Evolutionary conservation across 1,140 invertebrate species (phyloP), one percentile per base, ranked within the genome.

Genomic region (Lasioglossum albipes): DNA sequence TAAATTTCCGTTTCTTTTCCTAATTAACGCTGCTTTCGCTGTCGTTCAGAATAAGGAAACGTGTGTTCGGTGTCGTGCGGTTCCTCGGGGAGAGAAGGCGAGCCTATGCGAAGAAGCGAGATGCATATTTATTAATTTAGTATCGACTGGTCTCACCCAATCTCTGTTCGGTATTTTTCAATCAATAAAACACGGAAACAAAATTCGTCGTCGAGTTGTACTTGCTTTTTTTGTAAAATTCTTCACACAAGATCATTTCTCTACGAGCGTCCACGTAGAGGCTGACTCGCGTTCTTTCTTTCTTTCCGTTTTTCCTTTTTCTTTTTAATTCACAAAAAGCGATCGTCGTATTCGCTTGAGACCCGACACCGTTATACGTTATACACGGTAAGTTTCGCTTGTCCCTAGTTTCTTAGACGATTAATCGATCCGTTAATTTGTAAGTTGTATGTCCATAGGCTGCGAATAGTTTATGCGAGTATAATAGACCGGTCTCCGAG

Each of bases 1-100:
- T 74, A 86, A 85, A 85, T 79, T 85, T 84, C 72, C 57, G 18
- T 78, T 59, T 36, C 69, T 70, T 45, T 36, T 61, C 66, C 41
- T 65, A 41, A 65, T 65, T 52, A 69, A 69, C n/a, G 36, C 67
- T 18, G 49, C 20, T 69, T 70, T 57, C 59, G 41, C 41, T 69
- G 54, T 67, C 64, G 54, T 36, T 59, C 66, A 68, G 12, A 45
- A 54, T 69, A 54, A 68, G 16, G 18, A 20, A 41, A 66, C 64
- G 64, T 64, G 64, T 64, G 62, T 66, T 41, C 64, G 31, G 41
- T 66, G 65, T 45, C 41, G 41, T 66, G 13, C 13, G 41, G n/a
- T 18, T 36, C 36, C 16, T 22, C 16, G 3, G 31, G 6, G 61
- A 20, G 57, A 27, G 36, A 49, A 52, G 36, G 13, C 36, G 31